Conservation (phyloP, 2,797 vertebrate species). For the Leucoraja ocellata region DNA sequence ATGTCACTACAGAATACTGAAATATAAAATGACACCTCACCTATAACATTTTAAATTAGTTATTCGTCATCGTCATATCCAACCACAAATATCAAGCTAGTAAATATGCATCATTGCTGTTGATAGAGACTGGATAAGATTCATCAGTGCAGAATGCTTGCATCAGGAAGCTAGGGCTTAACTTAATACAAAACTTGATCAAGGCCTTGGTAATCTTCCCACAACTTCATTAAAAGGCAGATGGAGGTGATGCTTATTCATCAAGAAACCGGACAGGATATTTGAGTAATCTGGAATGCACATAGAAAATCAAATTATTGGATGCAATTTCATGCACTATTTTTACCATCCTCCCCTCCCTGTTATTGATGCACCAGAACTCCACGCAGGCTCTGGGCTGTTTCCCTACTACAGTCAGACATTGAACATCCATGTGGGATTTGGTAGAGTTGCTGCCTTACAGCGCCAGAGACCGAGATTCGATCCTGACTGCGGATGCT, state of each 20-base stretch:
- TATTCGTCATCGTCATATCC: neutral
- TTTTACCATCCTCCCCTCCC: neutral
- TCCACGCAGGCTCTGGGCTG: neutral
- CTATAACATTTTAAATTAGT: neutral
- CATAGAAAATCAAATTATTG: neutral
- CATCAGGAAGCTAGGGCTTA: neutral
- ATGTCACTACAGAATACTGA: neutral
- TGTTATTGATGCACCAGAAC: neutral
- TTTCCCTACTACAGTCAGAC: neutral
- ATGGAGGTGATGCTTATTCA: neutral
- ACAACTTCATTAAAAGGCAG: neutral
- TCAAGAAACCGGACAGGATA: neutral
- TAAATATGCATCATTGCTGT: neutral
- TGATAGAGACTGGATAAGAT: neutral
- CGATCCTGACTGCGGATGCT: too few relatives aligned
- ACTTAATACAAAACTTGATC: neutral
- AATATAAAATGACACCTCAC: neutral
- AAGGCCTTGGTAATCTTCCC: neutral
- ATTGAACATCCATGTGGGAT: neutral
- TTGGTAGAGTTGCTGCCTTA: too few relatives aligned
- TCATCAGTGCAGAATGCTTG: neutral
- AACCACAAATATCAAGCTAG: too few relatives aligned
- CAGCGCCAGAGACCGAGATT: too few relatives aligned
- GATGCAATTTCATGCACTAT: neutral
- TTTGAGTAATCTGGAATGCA: constrained; percentile 6